Evolutionary conservation across 2,888 invertebrate genomes (phyloP).

Genomic region (Hesperia comma): DNA sequence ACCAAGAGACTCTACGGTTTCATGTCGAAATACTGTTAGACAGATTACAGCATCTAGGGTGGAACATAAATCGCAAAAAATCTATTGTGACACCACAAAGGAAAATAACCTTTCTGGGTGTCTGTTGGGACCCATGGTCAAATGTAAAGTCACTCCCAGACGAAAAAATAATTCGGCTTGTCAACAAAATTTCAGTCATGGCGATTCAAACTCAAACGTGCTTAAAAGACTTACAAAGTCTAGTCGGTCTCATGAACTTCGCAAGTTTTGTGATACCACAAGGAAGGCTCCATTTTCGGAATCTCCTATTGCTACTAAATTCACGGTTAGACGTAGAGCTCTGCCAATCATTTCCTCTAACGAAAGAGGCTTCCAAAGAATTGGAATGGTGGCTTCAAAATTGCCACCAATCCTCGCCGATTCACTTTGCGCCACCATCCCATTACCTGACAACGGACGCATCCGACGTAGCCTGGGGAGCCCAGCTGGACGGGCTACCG

Average conservation of each 20-base stretch:
- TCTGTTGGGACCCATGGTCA: conserved; percentile 14
- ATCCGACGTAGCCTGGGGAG: conserved; percentile 40
- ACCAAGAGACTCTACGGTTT: conserved; percentile 4
- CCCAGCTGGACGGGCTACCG: conserved; percentile 23
- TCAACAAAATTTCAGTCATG: not conserved
- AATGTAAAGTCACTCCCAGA: conserved; percentile 10
- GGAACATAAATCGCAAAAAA: conserved; percentile 37
- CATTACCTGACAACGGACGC: conserved; percentile 38
- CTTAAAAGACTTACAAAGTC: too few species aligned
- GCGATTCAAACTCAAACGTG: not conserved
- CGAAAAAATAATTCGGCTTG: conserved; percentile 1
- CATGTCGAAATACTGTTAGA: conserved; percentile 8
- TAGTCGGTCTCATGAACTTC: too few species aligned
- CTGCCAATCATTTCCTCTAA: too few species aligned
- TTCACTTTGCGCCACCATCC: conserved; percentile 20
- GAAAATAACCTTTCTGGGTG: conserved; percentile 20
- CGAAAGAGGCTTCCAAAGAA: too few species aligned
- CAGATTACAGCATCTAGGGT: conserved; percentile 33
- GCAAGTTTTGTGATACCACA: too few species aligned
- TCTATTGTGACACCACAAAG: conserved; percentile 7
- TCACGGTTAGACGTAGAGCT: too few species aligned
- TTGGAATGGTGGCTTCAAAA: too few species aligned
- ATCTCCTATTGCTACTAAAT: too few species aligned
- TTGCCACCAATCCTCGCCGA: conserved; percentile 10
- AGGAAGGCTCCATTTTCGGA: too few species aligned